phyloP scores from a whole-genome alignment of 2,113 vertebrate genomes.

The Myotis yumanensis region DNA sequence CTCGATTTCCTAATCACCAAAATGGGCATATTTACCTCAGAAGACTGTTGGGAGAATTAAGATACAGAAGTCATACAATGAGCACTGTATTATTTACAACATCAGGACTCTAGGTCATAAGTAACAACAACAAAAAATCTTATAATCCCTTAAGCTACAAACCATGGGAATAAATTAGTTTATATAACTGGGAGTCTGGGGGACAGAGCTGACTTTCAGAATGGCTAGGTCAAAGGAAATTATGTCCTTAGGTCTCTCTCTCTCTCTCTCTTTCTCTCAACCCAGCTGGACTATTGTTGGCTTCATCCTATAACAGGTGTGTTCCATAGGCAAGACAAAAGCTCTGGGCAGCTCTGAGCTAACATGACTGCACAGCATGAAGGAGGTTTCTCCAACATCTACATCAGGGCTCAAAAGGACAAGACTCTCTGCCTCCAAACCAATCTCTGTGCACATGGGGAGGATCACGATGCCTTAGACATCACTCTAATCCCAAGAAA shows the following conservation, averaged over 20 bases:
- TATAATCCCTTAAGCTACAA: not conserved
- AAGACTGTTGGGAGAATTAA: not conserved
- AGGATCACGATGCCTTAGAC: not conserved
- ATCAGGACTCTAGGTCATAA: not conserved
- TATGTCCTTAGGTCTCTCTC: not conserved
- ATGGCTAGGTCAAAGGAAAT: not conserved
- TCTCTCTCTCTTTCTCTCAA: not conserved
- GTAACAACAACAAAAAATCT: not conserved
- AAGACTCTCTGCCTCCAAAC: not conserved
- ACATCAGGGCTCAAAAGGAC: not conserved
- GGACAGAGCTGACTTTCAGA: not conserved
- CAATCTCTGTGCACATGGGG: not conserved
- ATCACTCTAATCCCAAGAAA: not conserved
- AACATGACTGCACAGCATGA: not conserved
- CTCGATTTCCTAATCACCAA: not conserved
- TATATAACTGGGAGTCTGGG: not conserved
- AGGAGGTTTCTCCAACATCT: not conserved
- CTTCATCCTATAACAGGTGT: not conserved
- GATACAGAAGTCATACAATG: not conserved
- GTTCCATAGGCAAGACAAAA: not conserved
- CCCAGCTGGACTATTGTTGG: too few species aligned
- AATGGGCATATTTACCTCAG: not conserved
- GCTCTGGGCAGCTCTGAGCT: not conserved
- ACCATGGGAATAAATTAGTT: not conserved
- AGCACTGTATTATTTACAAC: not conserved